Conservation (phyloP, 2,113 vertebrate genomes). For the Cynopterus brachyotis region DNA sequence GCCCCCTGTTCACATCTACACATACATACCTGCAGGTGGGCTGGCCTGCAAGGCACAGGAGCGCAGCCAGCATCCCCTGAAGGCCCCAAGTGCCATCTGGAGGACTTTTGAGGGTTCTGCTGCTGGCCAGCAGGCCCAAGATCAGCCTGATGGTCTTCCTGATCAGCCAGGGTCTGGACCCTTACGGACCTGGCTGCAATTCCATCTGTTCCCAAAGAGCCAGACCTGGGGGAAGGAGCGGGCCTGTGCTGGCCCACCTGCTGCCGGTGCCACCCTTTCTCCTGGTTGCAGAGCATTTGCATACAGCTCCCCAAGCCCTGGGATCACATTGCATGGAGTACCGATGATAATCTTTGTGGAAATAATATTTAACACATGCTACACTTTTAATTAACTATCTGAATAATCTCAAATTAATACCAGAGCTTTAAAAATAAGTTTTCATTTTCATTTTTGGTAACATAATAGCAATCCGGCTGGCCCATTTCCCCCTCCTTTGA, state of each 20-base stretch:
- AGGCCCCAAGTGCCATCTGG: not conserved
- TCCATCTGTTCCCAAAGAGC: not conserved
- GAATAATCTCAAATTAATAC: slow-evolving; percentile 91
- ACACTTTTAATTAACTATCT: slow-evolving; percentile 96
- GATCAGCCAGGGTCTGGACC: not conserved
- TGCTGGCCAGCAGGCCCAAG: not conserved
- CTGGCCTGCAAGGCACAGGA: not conserved
- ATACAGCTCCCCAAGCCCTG: slow-evolving; percentile 92
- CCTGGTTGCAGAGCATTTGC: slow-evolving; percentile 86
- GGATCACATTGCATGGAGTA: slow-evolving; percentile 91
- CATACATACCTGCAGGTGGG: not conserved
- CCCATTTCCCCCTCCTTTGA: slow-evolving; percentile 84
- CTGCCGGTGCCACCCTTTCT: slow-evolving; percentile 69
- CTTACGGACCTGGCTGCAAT: not conserved
- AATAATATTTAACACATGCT: slow-evolving; percentile 98
- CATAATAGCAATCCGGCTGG: slow-evolving; percentile 85
- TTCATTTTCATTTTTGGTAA: slow-evolving; percentile 89
- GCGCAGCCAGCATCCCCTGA: not conserved
- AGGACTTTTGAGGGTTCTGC: not conserved
- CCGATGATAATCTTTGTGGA: slow-evolving; percentile 94
- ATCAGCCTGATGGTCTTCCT: not conserved
- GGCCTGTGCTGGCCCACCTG: not conserved
- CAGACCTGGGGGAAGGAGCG: not conserved
- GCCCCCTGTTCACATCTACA: not conserved
- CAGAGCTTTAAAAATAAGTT: slow-evolving; percentile 91